A percentile compares a stretch with the other conserved stretches of the same genome.
phyloP scores from a whole-genome alignment of 1,140 invertebrate genomes.

The Polyergus mexicanus region DNA sequence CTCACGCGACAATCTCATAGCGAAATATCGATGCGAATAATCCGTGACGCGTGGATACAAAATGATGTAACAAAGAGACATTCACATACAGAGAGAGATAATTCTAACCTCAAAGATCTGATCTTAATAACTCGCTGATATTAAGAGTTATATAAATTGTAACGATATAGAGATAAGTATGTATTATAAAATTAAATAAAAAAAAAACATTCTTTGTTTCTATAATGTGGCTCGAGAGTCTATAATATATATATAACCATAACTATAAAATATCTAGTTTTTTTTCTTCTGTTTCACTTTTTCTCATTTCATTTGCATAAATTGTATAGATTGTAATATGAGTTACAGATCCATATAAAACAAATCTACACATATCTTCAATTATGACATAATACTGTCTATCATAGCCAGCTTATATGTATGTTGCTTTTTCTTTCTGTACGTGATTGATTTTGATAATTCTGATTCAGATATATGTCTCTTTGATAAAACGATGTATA shows the following conservation, averaged over 20 bases:
- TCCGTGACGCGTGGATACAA: slow-evolving; percentile 29
- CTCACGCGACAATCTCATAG: slow-evolving; percentile 61
- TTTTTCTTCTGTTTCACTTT: background rate
- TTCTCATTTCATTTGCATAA: slow-evolving; percentile 7
- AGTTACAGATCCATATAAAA: slow-evolving; percentile 22
- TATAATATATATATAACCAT: slow-evolving; percentile 25
- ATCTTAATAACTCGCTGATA: slow-evolving; percentile 10
- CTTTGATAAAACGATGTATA: slow-evolving; percentile 49
- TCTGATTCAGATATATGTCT: slow-evolving; percentile 21
- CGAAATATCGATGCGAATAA: slow-evolving; percentile 49
- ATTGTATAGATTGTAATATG: slow-evolving; percentile 31
- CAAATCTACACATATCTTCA: slow-evolving; percentile 59
- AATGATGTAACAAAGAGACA: background rate
- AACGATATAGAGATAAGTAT: slow-evolving; percentile 22
- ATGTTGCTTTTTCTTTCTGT: background rate
- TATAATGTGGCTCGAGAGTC: slow-evolving; percentile 49
- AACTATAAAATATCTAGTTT: slow-evolving; percentile 18
- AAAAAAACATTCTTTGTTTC: slow-evolving; percentile 37
- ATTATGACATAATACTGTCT: slow-evolving; percentile 76
- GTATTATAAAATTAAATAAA: slow-evolving; percentile 46
- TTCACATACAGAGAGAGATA: slow-evolving; percentile 21
- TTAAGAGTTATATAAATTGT: slow-evolving; percentile 23
- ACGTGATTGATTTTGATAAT: slow-evolving; percentile 7
- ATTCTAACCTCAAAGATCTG: background rate
- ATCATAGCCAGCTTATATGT: slow-evolving; percentile 54